These are phyloP conservation scores for Cheumatopsyche charites DNA, from an alignment of 1,140 invertebrate species.

Conservation along the genomic window DNA sequence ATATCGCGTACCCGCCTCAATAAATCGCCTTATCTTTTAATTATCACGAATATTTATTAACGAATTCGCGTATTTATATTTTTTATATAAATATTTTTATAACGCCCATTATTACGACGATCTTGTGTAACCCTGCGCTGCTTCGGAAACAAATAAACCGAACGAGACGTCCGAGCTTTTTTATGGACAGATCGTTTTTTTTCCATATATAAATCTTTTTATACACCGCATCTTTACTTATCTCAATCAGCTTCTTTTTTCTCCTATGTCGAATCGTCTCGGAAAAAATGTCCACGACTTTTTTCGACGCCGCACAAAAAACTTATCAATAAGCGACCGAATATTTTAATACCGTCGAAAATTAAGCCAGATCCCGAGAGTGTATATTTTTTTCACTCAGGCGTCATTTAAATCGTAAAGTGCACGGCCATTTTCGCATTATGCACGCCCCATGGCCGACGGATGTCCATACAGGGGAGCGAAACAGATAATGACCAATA, in stretches of 20 bases:
- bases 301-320: not conserved
- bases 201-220: slow-evolving; percentile 40
- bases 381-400: not conserved
- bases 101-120: too few relatives aligned
- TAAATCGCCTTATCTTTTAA: not conserved
- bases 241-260: slow-evolving; percentile 46
- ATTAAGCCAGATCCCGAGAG: not conserved
- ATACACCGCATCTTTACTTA: slow-evolving; percentile 46
- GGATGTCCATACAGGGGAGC: slow-evolving; percentile 1
- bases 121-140: slow-evolving; percentile 16
- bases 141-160: slow-evolving; percentile 39
- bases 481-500: slow-evolving; percentile 26
- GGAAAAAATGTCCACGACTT: slow-evolving; percentile 23
- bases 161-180: slow-evolving; percentile 36
- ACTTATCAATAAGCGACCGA: slow-evolving; percentile 8
- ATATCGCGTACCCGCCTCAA: not conserved
- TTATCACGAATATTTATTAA: not conserved
- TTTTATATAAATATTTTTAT: too few relatives aligned
- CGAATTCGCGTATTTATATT: not conserved
- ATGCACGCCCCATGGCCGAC: not conserved
- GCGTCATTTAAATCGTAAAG: too few relatives aligned
- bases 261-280: slow-evolving; percentile 11
- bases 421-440: not conserved
- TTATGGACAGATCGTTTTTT: slow-evolving; percentile 39
- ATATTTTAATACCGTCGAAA: not conserved